Percentiles rank a stretch among this genome's conserved stretches.
phyloP scores from a whole-genome alignment of 2,113 vertebrate species.

The Burhinus bistriatus region DNA sequence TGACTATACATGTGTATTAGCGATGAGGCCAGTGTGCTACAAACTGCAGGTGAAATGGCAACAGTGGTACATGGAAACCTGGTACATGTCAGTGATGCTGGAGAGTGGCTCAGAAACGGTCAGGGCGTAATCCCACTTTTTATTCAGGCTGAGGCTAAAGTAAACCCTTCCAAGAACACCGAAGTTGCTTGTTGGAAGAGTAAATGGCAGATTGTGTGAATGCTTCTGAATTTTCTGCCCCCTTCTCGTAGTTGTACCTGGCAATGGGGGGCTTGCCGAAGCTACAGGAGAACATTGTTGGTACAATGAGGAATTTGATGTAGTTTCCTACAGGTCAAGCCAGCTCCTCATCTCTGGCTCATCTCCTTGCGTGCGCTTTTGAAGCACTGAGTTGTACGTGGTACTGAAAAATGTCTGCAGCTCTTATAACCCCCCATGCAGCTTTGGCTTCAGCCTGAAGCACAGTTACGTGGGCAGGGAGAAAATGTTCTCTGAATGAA shows the following conservation, averaged over 20 bases:
- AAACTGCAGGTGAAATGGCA: conserved; percentile 34
- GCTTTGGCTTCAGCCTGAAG: conserved; percentile 20
- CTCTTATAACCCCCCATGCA: conserved; percentile 11
- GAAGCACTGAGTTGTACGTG: neutral
- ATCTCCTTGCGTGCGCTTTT: neutral
- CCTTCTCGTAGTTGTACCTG: neutral
- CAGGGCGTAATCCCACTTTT: neutral
- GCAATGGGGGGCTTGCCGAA: neutral
- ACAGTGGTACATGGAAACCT: neutral
- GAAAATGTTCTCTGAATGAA: conserved; percentile 39
- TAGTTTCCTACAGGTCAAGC: neutral
- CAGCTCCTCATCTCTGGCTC: neutral
- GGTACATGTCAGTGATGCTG: neutral
- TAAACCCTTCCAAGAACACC: conserved; percentile 25
- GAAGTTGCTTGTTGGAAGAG: conserved; percentile 37
- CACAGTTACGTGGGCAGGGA: conserved; percentile 21
- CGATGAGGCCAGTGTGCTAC: conserved; percentile 23
- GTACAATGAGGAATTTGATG: neutral
- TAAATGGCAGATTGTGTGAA: conserved; percentile 32
- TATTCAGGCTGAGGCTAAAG: conserved; percentile 34
- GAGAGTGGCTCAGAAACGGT: neutral
- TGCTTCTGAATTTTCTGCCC: conserved; percentile 1
- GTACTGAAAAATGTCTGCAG: neutral
- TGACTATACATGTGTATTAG: conserved; percentile 36
- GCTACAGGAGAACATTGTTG: neutral